phyloP scores from a whole-genome alignment of 2,888 invertebrate genomes.

The Magallana nippona region DNA sequence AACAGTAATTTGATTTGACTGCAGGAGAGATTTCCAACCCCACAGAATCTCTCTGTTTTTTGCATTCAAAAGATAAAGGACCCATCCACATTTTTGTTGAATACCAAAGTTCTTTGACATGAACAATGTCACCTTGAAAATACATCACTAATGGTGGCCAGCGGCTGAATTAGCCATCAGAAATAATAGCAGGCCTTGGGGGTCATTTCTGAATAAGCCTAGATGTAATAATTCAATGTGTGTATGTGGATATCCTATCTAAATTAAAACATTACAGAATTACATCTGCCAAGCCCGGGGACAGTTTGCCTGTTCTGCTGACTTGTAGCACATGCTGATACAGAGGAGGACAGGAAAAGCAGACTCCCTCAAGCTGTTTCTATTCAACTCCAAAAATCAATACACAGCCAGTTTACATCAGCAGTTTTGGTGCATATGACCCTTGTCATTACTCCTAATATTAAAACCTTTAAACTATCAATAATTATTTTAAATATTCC shows the following conservation, averaged over 20 bases:
- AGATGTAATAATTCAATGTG: slow-evolving; percentile 15
- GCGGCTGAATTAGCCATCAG: slow-evolving; percentile 22
- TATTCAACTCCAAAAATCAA: slow-evolving; percentile 6
- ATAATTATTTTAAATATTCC: background rate
- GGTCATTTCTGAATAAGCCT: slow-evolving; percentile 5
- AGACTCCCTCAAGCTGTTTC: slow-evolving; percentile 2
- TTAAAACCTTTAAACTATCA: background rate
- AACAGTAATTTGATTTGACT: background rate
- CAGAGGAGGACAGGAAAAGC: slow-evolving; percentile 31
- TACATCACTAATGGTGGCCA: slow-evolving; percentile 1
- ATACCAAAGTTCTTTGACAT: slow-evolving; percentile 31
- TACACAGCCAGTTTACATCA: background rate
- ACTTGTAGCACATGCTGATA: slow-evolving; percentile 16
- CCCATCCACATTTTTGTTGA: slow-evolving; percentile 19
- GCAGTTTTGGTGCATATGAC: slow-evolving; percentile 6
- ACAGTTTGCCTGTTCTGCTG: background rate
- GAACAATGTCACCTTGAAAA: slow-evolving; percentile 28
- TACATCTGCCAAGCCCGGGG: slow-evolving; percentile 26
- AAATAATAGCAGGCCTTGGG: slow-evolving; percentile 20
- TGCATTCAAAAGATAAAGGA: background rate
- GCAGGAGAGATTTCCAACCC: background rate
- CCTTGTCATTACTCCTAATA: background rate
- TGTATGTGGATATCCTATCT: slow-evolving; percentile 24
- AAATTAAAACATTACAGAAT: slow-evolving; percentile 33
- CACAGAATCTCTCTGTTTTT: background rate